Evolutionary conservation across 2,113 vertebrate species (phyloP).

Genomic region (Coptodon rendalli): DNA sequence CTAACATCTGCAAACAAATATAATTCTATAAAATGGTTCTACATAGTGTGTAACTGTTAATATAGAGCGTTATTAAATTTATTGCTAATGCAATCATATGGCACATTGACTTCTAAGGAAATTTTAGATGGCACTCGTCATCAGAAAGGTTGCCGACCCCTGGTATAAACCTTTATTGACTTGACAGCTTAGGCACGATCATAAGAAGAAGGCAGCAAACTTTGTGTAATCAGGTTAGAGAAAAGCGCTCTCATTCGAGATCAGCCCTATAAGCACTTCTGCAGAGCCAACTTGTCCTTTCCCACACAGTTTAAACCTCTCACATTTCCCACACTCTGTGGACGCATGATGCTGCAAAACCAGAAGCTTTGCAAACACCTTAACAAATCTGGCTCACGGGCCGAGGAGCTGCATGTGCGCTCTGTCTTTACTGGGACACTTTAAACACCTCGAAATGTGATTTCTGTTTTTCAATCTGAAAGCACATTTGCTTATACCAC

Average conservation of each 20-base stretch:
- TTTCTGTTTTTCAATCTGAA: background rate
- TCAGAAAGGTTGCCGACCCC: background rate
- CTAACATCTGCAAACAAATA: no score
- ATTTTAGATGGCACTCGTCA: background rate
- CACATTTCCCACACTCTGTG: background rate
- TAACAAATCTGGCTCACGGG: background rate
- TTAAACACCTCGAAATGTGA: background rate
- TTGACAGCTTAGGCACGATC: background rate
- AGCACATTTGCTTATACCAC: background rate
- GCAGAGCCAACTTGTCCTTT: background rate
- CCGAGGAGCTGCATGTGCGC: background rate
- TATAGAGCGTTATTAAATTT: background rate
- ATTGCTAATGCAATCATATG: accelerated
- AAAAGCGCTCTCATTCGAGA: background rate
- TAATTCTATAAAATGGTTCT: no score
- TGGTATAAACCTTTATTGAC: background rate
- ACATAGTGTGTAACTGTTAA: background rate
- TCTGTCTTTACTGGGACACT: background rate
- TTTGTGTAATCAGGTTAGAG: background rate
- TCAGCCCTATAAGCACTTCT: background rate
- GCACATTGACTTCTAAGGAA: background rate
- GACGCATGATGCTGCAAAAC: background rate
- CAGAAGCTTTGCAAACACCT: background rate
- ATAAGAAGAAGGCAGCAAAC: background rate
- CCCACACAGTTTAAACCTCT: background rate